Evolutionary conservation across 1,140 invertebrate genomes (phyloP), one percentile per base, ranked within the genome.

Genomic region (Tenebrio molitor): DNA sequence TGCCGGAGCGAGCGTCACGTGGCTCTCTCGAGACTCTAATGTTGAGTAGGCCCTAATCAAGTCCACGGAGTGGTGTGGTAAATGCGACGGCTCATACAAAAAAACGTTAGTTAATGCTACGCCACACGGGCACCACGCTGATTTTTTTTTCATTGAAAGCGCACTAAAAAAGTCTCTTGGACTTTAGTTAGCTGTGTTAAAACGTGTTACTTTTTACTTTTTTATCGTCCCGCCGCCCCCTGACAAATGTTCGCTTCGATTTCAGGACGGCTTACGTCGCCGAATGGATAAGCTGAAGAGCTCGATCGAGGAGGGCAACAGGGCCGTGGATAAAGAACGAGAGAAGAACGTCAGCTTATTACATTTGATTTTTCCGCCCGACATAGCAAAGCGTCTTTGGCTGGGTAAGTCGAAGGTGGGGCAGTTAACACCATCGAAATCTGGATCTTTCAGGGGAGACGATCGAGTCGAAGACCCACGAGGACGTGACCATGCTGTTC

Each of bases 221-320:
- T n/a, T n/a, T 39, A 39, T 39, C 12, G 5, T 39, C 12, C 2
- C n/a, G 2, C 36, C 36, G 12, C 23, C 46, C 19, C 17, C 17
- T 16, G 14, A 23, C 46, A 58, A 58, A 58, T 58, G 36, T 39
- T 23, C 17, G 46, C 19, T 53, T 53, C 50, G 50, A 58, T 79
- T 79, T 29, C 84, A 97, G 93, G 96, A 97, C 80, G 95, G 95
- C n/a, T 85, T 98, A 14, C 91, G 96, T 76, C 89, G 95, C 79
- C 88, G 96, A 74, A 97, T 98, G 96, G 96, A 97, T 79, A 97
- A 97, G 85, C 85, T 98, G 76, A 97, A 97, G 84, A 93, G 91
- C 79, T 95, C 93, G 14, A 97, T 98, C 78, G 93, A 97, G 83
- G 94, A 96, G 84, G 94, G 95, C 1, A 97, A 92, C 79, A 88